Conservation (phyloP, 2,888 invertebrate genomes). For the Andrena trimmerana region DNA sequence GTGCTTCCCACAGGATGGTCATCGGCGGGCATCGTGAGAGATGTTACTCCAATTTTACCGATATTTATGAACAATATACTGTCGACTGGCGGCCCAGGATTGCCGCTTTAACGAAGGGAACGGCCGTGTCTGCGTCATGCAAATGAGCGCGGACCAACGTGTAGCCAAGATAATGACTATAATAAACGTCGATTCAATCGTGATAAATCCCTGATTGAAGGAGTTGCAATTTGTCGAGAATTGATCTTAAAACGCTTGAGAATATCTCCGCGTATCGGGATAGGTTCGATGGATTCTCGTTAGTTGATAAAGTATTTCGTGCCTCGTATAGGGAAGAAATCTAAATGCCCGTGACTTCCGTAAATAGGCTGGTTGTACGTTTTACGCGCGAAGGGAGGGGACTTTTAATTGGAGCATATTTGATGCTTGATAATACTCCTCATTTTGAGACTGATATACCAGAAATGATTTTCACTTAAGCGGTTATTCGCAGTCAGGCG, state of each 20-base stretch:
- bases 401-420: neutral
- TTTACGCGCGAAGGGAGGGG: neutral
- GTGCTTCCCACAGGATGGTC: neutral
- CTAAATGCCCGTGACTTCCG: neutral
- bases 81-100: neutral
- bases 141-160: constrained; percentile 48
- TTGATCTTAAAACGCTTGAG: neutral
- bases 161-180: constrained; percentile 44
- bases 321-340: neutral
- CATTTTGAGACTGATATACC: too few species aligned
- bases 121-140: constrained; percentile 23
- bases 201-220: constrained; percentile 52
- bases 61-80: constrained; percentile 52
- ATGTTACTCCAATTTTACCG: constrained; percentile 34
- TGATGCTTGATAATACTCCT: too few species aligned
- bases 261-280: neutral
- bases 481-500: too few species aligned
- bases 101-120: constrained; percentile 40
- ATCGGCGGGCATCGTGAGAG: neutral
- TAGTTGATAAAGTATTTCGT: neutral
- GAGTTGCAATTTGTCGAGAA: constrained; percentile 30
- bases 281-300: neutral
- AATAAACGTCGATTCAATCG: constrained; percentile 56
- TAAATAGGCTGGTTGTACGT: neutral
- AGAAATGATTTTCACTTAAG: too few species aligned